Conservation (phyloP, 2,797 vertebrate genomes). For the Spinibarbus caldwelli region DNA sequence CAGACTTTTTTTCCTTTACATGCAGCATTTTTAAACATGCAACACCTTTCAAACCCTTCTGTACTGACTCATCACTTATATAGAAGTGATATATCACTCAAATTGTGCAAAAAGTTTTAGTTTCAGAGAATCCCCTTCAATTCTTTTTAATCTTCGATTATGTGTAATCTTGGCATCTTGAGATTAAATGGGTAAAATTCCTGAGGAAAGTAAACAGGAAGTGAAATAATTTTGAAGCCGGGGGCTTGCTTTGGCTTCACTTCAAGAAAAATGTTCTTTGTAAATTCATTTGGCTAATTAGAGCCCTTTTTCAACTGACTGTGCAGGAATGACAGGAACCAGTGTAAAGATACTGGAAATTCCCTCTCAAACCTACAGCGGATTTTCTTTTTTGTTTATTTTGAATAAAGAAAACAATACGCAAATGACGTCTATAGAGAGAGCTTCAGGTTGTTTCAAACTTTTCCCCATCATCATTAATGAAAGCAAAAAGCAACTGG, state of each 20-base stretch:
- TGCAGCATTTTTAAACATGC: neutral
- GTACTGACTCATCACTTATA: neutral
- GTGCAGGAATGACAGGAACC: constrained; percentile 45
- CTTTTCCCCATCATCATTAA: neutral
- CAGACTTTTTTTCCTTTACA: neutral
- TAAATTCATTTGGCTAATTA: constrained; percentile 49
- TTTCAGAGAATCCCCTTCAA: constrained; percentile 29
- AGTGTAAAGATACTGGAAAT: constrained; percentile 57
- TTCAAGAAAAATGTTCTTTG: neutral
- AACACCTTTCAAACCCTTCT: neutral
- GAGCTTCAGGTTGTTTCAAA: neutral
- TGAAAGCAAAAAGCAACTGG: neutral
- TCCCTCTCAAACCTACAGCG: constrained; percentile 22
- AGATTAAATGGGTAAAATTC: neutral
- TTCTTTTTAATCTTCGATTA: constrained; percentile 27
- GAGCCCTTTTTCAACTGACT: neutral
- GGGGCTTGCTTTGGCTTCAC: neutral
- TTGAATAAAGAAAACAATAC: neutral
- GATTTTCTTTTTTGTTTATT: neutral
- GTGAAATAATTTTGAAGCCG: neutral
- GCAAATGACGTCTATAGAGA: neutral
- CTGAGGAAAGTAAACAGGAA: constrained; percentile 51
- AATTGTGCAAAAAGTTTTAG: constrained; percentile 23
- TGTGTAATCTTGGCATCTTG: constrained; percentile 10
- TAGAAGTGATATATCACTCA: neutral